Conservation (phyloP, 1,140 invertebrate species). For the Steinernema khuongi region DNA sequence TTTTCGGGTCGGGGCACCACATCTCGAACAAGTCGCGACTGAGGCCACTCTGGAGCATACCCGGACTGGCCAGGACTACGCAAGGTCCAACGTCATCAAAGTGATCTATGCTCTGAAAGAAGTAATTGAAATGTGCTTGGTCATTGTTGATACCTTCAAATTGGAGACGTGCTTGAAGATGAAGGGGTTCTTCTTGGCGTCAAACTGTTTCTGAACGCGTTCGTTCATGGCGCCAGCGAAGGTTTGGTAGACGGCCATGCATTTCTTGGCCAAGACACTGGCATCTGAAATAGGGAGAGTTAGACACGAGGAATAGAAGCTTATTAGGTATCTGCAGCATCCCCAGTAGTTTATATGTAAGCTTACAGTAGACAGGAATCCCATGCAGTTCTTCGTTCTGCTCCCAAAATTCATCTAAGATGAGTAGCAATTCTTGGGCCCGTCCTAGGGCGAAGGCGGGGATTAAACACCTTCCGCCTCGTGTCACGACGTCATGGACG, state of each 20-base stretch:
- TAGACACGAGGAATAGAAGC: no score
- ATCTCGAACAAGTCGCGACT: conserved; percentile 94
- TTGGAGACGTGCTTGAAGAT: conserved; percentile 98
- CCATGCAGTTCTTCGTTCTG: conserved; percentile 95
- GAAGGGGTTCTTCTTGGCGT: conserved; percentile 92
- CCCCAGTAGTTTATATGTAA: no score
- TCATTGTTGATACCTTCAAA: conserved; percentile 84
- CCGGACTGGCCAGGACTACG: conserved; percentile 96
- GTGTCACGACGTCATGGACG: conserved; percentile 84
- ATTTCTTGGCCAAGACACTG: conserved; percentile 96
- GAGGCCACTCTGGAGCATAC: conserved; percentile 99
- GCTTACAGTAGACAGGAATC: conserved; percentile 85
- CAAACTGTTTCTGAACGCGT: conserved; percentile 86
- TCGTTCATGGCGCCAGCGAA: conserved; percentile 99
- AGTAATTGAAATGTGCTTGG: no score
- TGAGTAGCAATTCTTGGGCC: conserved; percentile 90
- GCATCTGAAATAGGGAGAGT: no score
- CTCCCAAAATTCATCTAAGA: conserved; percentile 94
- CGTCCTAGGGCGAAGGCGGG: conserved; percentile 96
- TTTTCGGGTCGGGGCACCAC: conserved; percentile 95
- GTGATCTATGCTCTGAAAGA: conserved; percentile 96
- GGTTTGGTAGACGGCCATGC: conserved; percentile 99
- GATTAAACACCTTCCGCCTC: conserved; percentile 92
- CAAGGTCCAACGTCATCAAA: conserved; percentile 99
- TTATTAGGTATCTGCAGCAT: no score